Percentiles rank a stretch among this genome's conserved stretches.
phyloP scores from a whole-genome alignment of 23 tunicate genomes.

The Ciona savignyi region DNA sequence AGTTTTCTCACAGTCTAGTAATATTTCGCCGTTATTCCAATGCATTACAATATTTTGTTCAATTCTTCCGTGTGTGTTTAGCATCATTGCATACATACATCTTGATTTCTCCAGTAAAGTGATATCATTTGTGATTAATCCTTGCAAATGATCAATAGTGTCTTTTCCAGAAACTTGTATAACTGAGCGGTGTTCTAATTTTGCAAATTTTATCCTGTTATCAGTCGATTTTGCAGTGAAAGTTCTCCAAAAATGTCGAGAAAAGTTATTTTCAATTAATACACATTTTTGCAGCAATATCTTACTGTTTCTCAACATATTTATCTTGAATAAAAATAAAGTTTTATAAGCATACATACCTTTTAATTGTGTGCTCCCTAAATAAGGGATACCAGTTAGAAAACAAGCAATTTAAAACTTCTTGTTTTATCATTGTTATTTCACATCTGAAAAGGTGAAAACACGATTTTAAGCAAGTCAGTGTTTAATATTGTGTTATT shows the following conservation, averaged over 20 bases:
- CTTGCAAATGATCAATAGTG: slow-evolving; percentile 63
- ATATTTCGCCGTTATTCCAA: slow-evolving; percentile 11
- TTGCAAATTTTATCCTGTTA: slow-evolving; percentile 6
- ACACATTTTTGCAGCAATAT: not conserved
- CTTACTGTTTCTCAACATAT: not conserved
- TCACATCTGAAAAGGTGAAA: no score
- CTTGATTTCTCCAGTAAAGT: slow-evolving; percentile 7
- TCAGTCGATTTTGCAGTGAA: not conserved
- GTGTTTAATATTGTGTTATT: no score
- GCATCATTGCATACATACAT: slow-evolving; percentile 78
- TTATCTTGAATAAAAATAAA: not conserved
- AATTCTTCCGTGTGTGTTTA: slow-evolving; percentile 67
- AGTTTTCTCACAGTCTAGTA: slow-evolving; percentile 71
- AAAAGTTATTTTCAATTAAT: not conserved
- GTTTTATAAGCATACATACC: slow-evolving; percentile 27
- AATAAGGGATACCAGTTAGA: slow-evolving; percentile 83
- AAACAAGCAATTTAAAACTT: slow-evolving; percentile 59
- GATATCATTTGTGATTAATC: slow-evolving; percentile 82
- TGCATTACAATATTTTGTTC: slow-evolving; percentile 50
- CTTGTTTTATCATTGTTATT: slow-evolving; percentile 9
- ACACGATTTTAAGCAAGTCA: no score
- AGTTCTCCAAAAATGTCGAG: not conserved
- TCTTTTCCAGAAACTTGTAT: slow-evolving; percentile 46
- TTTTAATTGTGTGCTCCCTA: slow-evolving; percentile 53
- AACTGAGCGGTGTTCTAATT: slow-evolving; percentile 38